phyloP scores from a whole-genome alignment of 2,888 invertebrate species.

The Brachyptera putata region DNA sequence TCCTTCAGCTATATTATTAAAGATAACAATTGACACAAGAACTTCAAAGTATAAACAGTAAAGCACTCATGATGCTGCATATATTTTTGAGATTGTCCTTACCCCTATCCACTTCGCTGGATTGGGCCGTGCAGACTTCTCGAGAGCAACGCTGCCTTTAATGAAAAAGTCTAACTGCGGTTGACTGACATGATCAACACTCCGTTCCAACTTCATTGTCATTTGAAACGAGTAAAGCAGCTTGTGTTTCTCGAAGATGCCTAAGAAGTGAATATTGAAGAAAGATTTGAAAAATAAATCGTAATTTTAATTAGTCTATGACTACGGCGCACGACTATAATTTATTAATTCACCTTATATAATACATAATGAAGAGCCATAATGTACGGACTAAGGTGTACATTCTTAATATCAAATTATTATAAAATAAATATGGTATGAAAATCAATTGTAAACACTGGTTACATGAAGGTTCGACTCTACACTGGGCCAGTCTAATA shows the following conservation, averaged over 20 bases:
- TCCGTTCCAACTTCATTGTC: slow-evolving; percentile 74
- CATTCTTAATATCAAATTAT: no score
- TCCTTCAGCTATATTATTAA: slow-evolving; percentile 21
- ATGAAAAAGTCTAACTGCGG: slow-evolving; percentile 84
- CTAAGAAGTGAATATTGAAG: slow-evolving; percentile 47
- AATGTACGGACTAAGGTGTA: no score
- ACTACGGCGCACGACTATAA: no score
- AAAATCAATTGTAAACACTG: no score
- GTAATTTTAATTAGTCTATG: no score
- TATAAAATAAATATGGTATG: no score
- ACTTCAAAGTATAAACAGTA: slow-evolving; percentile 13
- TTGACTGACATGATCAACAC: slow-evolving; percentile 59
- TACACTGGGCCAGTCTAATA: no score
- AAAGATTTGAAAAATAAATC: no score
- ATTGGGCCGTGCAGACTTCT: slow-evolving; percentile 61
- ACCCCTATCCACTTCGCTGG: slow-evolving; percentile 65
- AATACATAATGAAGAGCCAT: no score
- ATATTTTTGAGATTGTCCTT: slow-evolving; percentile 44
- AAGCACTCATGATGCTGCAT: slow-evolving; percentile 19
- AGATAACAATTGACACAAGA: slow-evolving; percentile 16
- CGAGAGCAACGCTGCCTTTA: slow-evolving; percentile 75
- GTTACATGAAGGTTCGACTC: no score
- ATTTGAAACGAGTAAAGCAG: slow-evolving; percentile 89
- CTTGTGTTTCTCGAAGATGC: slow-evolving; percentile 89
- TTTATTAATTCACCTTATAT: no score